Percentiles rank a stretch among this genome's conserved stretches.
Conservation (phyloP, 2,888 invertebrate species). For the Aplocera efformata region DNA sequence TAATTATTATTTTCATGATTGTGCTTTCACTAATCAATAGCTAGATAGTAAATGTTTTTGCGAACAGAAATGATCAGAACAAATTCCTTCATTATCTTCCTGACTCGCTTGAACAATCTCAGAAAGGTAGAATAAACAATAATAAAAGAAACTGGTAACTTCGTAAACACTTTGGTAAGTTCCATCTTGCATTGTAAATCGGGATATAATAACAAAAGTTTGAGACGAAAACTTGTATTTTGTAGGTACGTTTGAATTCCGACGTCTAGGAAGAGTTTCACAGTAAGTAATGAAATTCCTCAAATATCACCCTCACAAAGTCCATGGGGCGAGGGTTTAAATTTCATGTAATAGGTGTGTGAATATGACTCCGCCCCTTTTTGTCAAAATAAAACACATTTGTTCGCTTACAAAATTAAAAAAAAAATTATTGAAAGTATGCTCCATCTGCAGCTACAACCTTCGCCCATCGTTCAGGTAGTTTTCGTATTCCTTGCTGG, state of each 20-base stretch:
- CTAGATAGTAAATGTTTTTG: conserved; percentile 27
- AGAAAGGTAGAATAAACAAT: conserved; percentile 29
- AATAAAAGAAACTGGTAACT: conserved; percentile 31
- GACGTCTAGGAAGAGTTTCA: conserved; percentile 59
- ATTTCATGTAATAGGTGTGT: too few relatives aligned
- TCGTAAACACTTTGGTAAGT: conserved; percentile 30
- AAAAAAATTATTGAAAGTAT: too few relatives aligned
- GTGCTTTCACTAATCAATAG: conserved; percentile 11
- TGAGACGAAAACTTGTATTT: conserved; percentile 59
- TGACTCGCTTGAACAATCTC: conserved; percentile 23
- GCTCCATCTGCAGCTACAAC: too few relatives aligned
- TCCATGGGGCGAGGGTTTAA: conserved; percentile 49
- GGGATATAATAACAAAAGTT: conserved; percentile 57
- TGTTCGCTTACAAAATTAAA: too few relatives aligned
- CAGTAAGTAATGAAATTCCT: conserved; percentile 77
- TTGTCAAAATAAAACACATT: too few relatives aligned
- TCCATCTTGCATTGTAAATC: conserved; percentile 42
- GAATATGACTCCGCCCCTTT: too few relatives aligned
- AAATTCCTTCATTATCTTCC: conserved; percentile 21
- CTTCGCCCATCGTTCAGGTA: too few relatives aligned
- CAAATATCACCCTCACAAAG: conserved; percentile 54
- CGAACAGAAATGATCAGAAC: conserved; percentile 24
- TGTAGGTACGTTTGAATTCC: conserved; percentile 59
- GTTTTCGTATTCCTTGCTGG: too few relatives aligned
- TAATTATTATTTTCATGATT: too few relatives aligned